Conservation (phyloP, 2,888 invertebrate genomes). For the Leptarthrus brevirostris region DNA sequence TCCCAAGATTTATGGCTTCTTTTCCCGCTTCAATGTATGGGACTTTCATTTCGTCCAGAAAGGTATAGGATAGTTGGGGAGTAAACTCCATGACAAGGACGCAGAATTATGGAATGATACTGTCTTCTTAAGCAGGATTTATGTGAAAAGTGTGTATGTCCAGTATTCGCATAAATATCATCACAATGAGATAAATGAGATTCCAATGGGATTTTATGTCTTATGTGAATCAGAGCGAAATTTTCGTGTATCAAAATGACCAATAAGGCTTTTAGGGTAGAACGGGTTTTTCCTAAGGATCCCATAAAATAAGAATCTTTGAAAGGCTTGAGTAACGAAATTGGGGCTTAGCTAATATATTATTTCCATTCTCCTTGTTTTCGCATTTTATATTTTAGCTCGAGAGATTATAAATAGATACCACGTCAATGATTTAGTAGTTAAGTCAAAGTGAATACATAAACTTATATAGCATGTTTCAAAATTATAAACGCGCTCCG, state of each 20-base stretch:
- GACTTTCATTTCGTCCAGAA: constrained; percentile 30
- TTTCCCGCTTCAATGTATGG: constrained; percentile 29
- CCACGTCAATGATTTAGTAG: too few species aligned
- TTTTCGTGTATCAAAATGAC: constrained; percentile 42
- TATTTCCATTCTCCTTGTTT: too few species aligned
- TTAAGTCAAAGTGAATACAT: too few species aligned
- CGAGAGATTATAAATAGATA: too few species aligned
- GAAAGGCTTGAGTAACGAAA: too few species aligned
- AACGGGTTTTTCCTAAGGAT: too few species aligned
- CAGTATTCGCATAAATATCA: constrained; percentile 48
- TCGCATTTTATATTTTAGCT: too few species aligned
- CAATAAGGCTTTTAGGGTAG: background rate
- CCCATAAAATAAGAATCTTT: too few species aligned
- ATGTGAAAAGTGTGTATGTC: constrained; percentile 42
- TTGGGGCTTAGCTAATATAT: too few species aligned
- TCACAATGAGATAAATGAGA: constrained; percentile 49
- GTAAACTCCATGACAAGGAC: constrained; percentile 37
- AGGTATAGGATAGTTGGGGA: constrained; percentile 39
- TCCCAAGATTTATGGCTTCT: constrained; percentile 39
- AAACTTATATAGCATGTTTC: too few species aligned
- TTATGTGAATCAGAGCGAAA: constrained; percentile 44
- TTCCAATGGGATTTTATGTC: constrained; percentile 51
- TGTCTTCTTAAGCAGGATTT: constrained; percentile 39
- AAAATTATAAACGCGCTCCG: too few species aligned
- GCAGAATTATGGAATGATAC: constrained; percentile 36